Conservation (phyloP, 1,140 invertebrate genomes). For the Achroia grisella region DNA sequence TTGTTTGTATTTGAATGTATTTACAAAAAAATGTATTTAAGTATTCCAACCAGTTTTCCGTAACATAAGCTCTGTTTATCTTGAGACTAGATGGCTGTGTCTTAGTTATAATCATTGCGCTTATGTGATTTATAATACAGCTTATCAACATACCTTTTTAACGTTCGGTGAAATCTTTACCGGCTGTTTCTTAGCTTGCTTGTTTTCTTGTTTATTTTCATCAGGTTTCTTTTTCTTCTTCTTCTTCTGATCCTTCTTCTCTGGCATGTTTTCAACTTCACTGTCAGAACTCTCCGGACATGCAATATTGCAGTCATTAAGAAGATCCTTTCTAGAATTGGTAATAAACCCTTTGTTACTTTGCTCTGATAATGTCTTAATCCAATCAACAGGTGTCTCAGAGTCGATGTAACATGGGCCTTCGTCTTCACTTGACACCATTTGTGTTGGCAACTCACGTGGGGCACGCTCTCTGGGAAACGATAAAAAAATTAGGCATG, state of each 20-base stretch:
- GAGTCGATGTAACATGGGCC: conserved; percentile 60
- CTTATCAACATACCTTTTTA: conserved; percentile 58
- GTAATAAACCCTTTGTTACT: conserved; percentile 43
- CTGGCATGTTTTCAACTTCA: conserved; percentile 33
- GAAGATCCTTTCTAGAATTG: conserved; percentile 52
- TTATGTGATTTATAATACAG: too few species aligned
- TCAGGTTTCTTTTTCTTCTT: conserved; percentile 26
- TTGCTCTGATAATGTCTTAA: conserved; percentile 55
- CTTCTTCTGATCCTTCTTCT: conserved; percentile 25
- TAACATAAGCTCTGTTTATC: too few species aligned
- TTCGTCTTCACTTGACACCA: conserved; percentile 68
- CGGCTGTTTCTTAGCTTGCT: conserved; percentile 27
- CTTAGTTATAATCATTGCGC: too few species aligned
- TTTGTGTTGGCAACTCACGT: conserved; percentile 47
- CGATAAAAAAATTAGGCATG: too few species aligned
- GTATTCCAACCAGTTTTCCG: too few species aligned
- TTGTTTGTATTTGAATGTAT: too few species aligned
- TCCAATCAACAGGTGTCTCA: conserved; percentile 54
- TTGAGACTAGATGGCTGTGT: too few species aligned
- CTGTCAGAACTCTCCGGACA: conserved; percentile 31
- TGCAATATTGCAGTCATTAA: conserved; percentile 32
- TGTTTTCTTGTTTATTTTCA: conserved; percentile 33
- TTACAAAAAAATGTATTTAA: too few species aligned
- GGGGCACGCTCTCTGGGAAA: conserved; percentile 47
- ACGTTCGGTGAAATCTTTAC: conserved; percentile 50